Evolutionary conservation across 2,888 invertebrate genomes (phyloP), one percentile per base, ranked within the genome.

Genomic region (Sesamia inferens): DNA sequence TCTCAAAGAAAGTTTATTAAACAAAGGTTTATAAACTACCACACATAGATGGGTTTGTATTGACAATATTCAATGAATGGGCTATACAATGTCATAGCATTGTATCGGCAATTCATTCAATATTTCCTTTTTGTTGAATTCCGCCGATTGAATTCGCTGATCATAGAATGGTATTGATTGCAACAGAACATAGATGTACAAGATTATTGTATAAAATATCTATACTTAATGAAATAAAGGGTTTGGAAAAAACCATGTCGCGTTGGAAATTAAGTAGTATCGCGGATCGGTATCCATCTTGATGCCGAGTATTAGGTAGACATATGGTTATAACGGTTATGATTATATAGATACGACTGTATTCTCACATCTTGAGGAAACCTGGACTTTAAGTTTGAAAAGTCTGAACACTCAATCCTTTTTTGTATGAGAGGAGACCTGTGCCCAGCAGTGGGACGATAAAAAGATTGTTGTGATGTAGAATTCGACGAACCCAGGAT

Each of bases 51-150:
- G 39, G 71, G 22, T 67, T 70, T 79, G 62, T 82, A 75, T 79
- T 78, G 81, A 82, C 75, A 75, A 71, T 71, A 71, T 54, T 58
- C 66, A 82, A 78, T 82, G 83, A 82, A 81, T 81, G 71, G 83
- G 31, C 83, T 39, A 82, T 79, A 79, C 75, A 69, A 79, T 48
- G n/a, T 54, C 71, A 61, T 54, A 48, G 58, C 70, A 74, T 59
- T 66, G 79, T 67, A 71, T 69, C 66, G 48, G 47, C 63, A 57
- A 44, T 75, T 68, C 75, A 75, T 82, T 75, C 57, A 58, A 69
- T 62, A 76, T 70, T 81, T 85, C 71, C 67, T 76, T 79, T 71
- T 74, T 73, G 65, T 82, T 70, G 16, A 58, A 71, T 81, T 85
- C 81, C 76, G 74, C 47, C 71, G 76, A 84, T 84, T 85, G 71